These are phyloP conservation scores for Harpagifer antarcticus DNA, from an alignment of 2,797 vertebrate species.

Conservation along the genomic window DNA sequence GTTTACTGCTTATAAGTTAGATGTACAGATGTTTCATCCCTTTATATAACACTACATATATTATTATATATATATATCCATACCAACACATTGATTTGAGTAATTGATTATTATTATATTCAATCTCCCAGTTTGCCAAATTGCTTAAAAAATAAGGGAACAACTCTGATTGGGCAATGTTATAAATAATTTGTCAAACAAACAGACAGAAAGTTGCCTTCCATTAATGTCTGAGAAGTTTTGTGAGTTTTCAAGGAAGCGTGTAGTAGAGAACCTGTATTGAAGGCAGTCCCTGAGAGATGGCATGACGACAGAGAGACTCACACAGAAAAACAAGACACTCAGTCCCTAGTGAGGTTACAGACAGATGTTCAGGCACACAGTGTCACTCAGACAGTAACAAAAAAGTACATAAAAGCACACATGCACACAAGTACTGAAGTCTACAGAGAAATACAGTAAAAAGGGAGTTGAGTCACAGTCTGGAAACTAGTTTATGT, in stretches of 20 bases:
- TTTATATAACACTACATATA: background rate
- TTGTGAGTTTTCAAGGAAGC: background rate
- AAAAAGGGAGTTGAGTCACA: constrained; percentile 64
- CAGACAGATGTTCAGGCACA: constrained; percentile 48
- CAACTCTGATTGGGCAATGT: background rate
- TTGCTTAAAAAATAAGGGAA: background rate
- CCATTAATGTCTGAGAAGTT: background rate
- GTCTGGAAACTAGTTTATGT: constrained; percentile 61
- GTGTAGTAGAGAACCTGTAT: background rate
- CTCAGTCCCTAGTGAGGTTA: background rate
- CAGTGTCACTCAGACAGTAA: constrained; percentile 30
- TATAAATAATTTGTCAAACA: background rate
- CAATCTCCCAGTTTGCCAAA: background rate
- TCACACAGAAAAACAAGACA: constrained; percentile 24
- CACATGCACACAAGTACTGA: constrained; percentile 23
- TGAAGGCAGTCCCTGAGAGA: constrained; percentile 7
- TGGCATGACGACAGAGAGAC: constrained; percentile 18
- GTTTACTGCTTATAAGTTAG: background rate
- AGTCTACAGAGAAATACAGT: constrained; percentile 11
- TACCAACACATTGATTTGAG: too few relatives aligned
- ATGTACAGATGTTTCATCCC: background rate
- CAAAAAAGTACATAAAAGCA: constrained; percentile 14
- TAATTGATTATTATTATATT: too few relatives aligned
- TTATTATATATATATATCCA: too few relatives aligned
- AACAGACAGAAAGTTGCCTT: background rate